Evolutionary conservation across 2,888 invertebrate genomes (phyloP).

Genomic region (Folsomia manolachei): DNA sequence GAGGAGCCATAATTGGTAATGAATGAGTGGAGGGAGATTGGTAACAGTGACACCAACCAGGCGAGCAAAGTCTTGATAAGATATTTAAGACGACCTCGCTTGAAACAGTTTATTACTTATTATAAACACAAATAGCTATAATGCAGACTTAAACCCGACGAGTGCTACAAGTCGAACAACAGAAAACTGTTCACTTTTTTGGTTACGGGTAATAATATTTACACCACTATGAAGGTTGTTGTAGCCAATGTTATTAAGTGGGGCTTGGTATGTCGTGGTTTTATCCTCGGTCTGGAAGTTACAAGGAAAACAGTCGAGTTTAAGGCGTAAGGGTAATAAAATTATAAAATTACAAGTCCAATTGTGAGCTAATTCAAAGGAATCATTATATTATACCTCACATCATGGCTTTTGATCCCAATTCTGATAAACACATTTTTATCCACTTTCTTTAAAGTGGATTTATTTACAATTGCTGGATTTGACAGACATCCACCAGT

Average conservation of each 20-base stretch:
- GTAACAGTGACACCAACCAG: background rate
- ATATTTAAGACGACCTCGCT: background rate
- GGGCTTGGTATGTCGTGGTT: too few relatives aligned
- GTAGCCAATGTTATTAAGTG: too few relatives aligned
- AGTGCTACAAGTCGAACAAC: too few relatives aligned
- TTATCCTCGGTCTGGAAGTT: too few relatives aligned
- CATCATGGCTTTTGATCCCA: background rate
- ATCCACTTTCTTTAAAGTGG: too few relatives aligned
- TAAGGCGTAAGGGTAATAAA: background rate
- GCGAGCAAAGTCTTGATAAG: background rate
- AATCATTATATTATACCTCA: background rate
- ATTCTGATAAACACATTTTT: too few relatives aligned
- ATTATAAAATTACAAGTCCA: background rate
- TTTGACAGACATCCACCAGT: too few relatives aligned
- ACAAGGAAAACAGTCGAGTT: too few relatives aligned
- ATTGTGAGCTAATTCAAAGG: background rate
- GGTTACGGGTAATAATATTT: background rate
- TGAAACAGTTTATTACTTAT: background rate
- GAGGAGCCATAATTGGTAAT: conserved; percentile 43
- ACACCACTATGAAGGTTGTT: too few relatives aligned
- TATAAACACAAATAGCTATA: background rate
- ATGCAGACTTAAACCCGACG: background rate
- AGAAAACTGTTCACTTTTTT: background rate
- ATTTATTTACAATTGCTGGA: too few relatives aligned
- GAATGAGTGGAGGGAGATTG: conserved; percentile 27